Evolutionary conservation across 2,888 invertebrate species (phyloP).

Genomic region (Drosophila koepferae): DNA sequence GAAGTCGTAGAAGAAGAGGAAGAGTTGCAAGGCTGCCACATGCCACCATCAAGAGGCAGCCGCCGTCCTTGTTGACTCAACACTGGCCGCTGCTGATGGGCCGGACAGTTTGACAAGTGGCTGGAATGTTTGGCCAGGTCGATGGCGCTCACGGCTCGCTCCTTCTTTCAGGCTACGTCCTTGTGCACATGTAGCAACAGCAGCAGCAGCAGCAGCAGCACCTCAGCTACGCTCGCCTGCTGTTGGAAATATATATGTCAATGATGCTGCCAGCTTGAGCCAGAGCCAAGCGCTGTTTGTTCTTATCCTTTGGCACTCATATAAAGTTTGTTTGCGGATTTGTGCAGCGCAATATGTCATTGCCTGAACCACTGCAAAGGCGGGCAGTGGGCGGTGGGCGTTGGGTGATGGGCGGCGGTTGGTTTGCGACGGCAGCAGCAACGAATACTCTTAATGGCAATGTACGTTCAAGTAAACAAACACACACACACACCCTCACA

Average conservation of each 20-base stretch:
- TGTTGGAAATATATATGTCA: slow-evolving; percentile 68
- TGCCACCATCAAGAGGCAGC: slow-evolving; percentile 31
- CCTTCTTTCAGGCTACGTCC: slow-evolving; percentile 16
- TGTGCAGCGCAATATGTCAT: slow-evolving; percentile 81
- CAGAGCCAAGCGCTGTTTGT: slow-evolving; percentile 63
- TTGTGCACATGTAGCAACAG: slow-evolving; percentile 4
- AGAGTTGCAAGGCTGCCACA: slow-evolving; percentile 7
- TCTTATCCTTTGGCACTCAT: slow-evolving; percentile 78
- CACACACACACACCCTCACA: slow-evolving; percentile 29
- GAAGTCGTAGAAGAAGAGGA: slow-evolving; percentile 42
- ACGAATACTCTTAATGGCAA: slow-evolving; percentile 77
- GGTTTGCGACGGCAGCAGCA: slow-evolving; percentile 38
- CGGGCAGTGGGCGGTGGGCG: neutral
- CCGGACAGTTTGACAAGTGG: slow-evolving; percentile 70
- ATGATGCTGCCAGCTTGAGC: slow-evolving; percentile 56
- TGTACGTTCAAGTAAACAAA: slow-evolving; percentile 77
- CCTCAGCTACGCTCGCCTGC: slow-evolving; percentile 13
- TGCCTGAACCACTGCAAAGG: slow-evolving; percentile 54
- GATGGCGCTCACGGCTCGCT: slow-evolving; percentile 22
- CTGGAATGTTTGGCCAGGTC: slow-evolving; percentile 64
- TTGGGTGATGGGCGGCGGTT: neutral
- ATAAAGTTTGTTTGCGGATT: slow-evolving; percentile 81
- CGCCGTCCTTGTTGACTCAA: slow-evolving; percentile 51
- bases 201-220: neutral
- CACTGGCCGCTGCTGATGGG: slow-evolving; percentile 34